Evolutionary conservation across 2,888 invertebrate species (phyloP), one percentile per base, ranked within the genome.

Genomic region (Octonoba sinensis): DNA sequence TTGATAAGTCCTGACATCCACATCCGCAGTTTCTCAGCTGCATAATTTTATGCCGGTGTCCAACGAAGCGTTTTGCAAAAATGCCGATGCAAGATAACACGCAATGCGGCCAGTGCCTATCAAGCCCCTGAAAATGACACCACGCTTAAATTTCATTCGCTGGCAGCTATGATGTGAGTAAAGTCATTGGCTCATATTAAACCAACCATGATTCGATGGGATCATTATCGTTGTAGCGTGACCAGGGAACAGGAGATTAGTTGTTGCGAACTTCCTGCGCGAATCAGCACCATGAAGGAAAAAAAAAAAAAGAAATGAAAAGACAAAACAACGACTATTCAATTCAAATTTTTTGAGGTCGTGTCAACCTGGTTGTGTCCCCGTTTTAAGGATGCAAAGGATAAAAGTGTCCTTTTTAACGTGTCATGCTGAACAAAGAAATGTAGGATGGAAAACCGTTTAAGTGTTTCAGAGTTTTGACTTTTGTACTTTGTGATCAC

Each of bases 121-220:
- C 66, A 27, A 46, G 54, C 57, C 62, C 54, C 54, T 81, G 79
- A 81, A 81, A 81, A 81, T 81, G 67, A 81, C 79, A 81, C 79
- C 79, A 73, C 67, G 67, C 79, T 81, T 69, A 73, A 69, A 81
- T 81, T 81, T 81, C 79, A 81, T 81, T 81, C 79, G 79, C 56
- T 67, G 71, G 64, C 56, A 69, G 24, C 59, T 67, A 56, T 56
- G 46, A 73, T 81, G 64, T 62, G 60, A 60, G 56, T 36, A n/a
- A 62, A 81, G 69, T 73, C 79, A 81, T 81, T 81, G 79, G 79
- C 79, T 81, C 73, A 47, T 51, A 56, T 51, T 46, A 72, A 36
- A 16, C 78, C 78, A 79, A 72, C 78, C 78, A 67, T 76, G 64
- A 46, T 76, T 56, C 62, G 47, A 22, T 46, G 22, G 79, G 79